These are phyloP conservation scores for Syngnathus typhle DNA, from an alignment of 2,113 vertebrate genomes.

Conservation along the genomic window DNA sequence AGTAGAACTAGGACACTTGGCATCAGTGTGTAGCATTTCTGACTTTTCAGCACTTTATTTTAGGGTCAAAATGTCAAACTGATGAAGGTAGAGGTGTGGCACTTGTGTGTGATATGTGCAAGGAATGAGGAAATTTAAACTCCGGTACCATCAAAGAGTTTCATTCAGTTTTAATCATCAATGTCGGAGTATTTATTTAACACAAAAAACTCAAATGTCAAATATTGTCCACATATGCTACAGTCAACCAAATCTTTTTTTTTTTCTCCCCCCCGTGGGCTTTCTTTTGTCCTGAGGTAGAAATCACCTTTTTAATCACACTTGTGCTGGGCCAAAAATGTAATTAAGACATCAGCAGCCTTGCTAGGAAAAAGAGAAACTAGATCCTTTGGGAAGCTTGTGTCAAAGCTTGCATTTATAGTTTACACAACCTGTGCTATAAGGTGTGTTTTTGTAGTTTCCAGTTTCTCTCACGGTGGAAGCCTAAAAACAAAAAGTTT, in stretches of 20 bases:
- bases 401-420: constrained; percentile 38
- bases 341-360: constrained; percentile 51
- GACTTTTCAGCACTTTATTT: constrained; percentile 5
- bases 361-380: constrained; percentile 30
- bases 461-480: constrained; percentile 19
- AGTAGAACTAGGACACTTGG: not conserved
- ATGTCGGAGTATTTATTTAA: too few species aligned
- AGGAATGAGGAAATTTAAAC: not conserved
- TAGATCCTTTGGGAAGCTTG: constrained; percentile 45
- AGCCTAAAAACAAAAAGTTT: constrained; percentile 4
- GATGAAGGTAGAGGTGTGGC: not conserved
- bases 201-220: too few species aligned
- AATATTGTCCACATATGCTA: too few species aligned
- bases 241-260: constrained; percentile 15
- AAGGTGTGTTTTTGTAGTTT: constrained; percentile 21
- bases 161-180: too few species aligned
- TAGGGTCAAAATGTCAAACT: constrained; percentile 1
- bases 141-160: too few species aligned
- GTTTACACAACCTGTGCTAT: constrained; percentile 25
- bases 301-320: constrained; percentile 60
- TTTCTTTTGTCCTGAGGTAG: constrained; percentile 46
- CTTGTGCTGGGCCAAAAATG: constrained; percentile 58
- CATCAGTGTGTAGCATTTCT: constrained; percentile 18
- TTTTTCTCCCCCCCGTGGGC: constrained; percentile 41
- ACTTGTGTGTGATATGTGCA: not conserved